Conservation (phyloP, 2,113 vertebrate genomes). For the Python bivittatus region DNA sequence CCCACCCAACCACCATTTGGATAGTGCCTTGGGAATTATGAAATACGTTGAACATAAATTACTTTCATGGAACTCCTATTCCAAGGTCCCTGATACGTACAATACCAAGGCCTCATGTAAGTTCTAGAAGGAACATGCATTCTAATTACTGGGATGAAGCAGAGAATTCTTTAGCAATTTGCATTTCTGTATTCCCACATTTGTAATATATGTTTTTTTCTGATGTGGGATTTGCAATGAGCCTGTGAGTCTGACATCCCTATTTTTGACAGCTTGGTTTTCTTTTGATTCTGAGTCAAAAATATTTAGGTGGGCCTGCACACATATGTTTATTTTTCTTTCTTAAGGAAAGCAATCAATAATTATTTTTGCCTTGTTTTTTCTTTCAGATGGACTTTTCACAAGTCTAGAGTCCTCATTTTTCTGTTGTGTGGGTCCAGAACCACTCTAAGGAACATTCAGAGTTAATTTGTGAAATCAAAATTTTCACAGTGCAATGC, state of each 20-base stretch:
- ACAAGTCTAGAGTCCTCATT: not conserved
- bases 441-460: slow-evolving; percentile 53
- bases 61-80: not conserved
- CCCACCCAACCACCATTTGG: not conserved
- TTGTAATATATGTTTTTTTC: not conserved
- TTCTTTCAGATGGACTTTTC: slow-evolving; percentile 22
- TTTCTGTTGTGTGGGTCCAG: not conserved
- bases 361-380: slow-evolving; percentile 22
- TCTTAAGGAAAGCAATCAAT: not conserved
- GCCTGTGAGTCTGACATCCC: not conserved
- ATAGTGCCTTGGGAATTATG: not conserved
- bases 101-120: not conserved
- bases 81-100: not conserved
- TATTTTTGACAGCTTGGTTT: not conserved
- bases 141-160: not conserved
- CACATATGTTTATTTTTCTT: not conserved
- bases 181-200: not conserved
- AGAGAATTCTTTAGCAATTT: not conserved
- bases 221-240: not conserved
- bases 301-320: fast-evolving
- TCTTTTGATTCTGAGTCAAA: not conserved
- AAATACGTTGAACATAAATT: not conserved
- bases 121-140: not conserved
- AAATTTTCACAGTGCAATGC: slow-evolving; percentile 64
- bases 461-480: slow-evolving; percentile 76